Conservation (phyloP, 2,797 vertebrate genomes). For the Semotilus atromaculatus region DNA sequence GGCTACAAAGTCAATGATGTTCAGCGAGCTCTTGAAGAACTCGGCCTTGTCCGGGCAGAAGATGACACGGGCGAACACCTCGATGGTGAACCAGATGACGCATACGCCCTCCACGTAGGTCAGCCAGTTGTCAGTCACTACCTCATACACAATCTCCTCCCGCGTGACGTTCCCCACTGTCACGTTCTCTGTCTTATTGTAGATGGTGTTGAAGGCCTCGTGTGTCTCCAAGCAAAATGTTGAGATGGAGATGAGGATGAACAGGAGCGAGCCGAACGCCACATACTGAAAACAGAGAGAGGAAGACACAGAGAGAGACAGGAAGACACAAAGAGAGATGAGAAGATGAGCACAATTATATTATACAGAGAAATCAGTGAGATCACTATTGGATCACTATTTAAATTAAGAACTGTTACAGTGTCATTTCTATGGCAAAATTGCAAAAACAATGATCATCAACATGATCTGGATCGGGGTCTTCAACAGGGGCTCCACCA, state of each 20-base stretch:
- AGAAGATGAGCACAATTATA: slow-evolving; percentile 41
- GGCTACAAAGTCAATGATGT: slow-evolving; percentile 99
- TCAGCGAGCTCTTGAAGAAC: slow-evolving; percentile 97
- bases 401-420: neutral
- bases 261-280: slow-evolving; percentile 95
- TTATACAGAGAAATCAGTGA: slow-evolving; percentile 11
- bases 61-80: slow-evolving; percentile 93
- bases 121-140: slow-evolving; percentile 95
- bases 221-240: slow-evolving; percentile 99
- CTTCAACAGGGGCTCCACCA: neutral
- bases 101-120: slow-evolving; percentile 98
- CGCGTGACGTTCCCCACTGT: slow-evolving; percentile 86
- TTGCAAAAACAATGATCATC: neutral
- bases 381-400: slow-evolving; percentile 7
- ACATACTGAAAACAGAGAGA: slow-evolving; percentile 85
- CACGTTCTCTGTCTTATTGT: slow-evolving; percentile 95
- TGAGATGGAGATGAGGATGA: slow-evolving; percentile 99
- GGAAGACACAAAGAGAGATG: slow-evolving; percentile 41
- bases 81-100: slow-evolving; percentile 99
- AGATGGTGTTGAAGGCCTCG: slow-evolving; percentile 96
- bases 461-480: neutral
- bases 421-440: slow-evolving; percentile 9
- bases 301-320: slow-evolving; percentile 45
- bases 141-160: slow-evolving; percentile 86
- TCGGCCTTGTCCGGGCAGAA: slow-evolving; percentile 98